Evolutionary conservation across 2,797 vertebrate species (phyloP).

Genomic region (Pseudochaenichthys georgianus): DNA sequence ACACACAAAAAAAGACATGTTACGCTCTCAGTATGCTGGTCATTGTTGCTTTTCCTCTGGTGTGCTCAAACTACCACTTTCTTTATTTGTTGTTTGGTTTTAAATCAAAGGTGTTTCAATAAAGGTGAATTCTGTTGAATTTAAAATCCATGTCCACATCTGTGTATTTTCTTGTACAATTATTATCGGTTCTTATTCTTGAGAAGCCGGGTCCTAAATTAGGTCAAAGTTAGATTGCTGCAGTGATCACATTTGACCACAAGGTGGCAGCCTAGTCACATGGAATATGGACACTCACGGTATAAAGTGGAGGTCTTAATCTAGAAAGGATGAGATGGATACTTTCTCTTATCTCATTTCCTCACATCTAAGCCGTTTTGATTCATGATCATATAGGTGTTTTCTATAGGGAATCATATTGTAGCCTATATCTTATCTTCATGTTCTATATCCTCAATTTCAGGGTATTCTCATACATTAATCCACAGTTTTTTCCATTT

Average conservation of each 20-base stretch:
- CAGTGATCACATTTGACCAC: slow-evolving; percentile 52
- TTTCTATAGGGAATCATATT: background rate
- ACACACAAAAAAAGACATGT: slow-evolving; percentile 51
- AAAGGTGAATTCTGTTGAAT: slow-evolving; percentile 63
- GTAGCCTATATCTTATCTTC: background rate
- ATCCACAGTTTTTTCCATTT: background rate
- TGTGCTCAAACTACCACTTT: slow-evolving; percentile 40
- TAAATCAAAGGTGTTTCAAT: slow-evolving; percentile 66
- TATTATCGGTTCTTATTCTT: background rate
- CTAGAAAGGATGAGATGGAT: background rate
- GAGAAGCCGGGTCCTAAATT: background rate
- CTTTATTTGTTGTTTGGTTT: slow-evolving; percentile 65
- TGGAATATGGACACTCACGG: background rate
- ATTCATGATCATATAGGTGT: background rate
- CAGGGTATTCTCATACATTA: background rate
- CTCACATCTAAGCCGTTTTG: background rate
- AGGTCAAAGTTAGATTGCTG: background rate
- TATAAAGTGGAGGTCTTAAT: background rate
- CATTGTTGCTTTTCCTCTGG: slow-evolving; percentile 34
- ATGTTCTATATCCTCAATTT: background rate
- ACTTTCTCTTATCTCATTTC: background rate
- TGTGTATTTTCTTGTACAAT: background rate
- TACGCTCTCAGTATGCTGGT: slow-evolving; percentile 29
- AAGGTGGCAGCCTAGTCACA: slow-evolving; percentile 45
- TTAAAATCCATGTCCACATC: slow-evolving; percentile 12